Base-by-base conservation (phyloP, 2,113 vertebrate genomes). In the Symphodus melops region DNA sequence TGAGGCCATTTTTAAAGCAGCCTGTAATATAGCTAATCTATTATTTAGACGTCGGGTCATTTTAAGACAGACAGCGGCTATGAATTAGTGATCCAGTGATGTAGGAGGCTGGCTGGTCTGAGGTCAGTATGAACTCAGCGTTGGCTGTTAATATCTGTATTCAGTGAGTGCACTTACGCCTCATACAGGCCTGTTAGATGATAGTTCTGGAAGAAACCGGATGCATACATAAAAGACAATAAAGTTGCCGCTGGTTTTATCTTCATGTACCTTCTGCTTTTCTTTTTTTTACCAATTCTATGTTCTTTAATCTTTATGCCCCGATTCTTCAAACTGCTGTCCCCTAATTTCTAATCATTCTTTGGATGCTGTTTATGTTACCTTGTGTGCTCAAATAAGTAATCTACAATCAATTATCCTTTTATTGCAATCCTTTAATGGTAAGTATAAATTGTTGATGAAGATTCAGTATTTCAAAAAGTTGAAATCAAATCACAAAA, bases 71-170 rank as follows among this genome's bases (percentile, higher is more conserved):
- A 42, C 19, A 1, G 49, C 8, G 5, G 20, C 3, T 14, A 57
- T 58, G 39, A 64, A 69, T 79, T 60, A 60, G 36, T 55, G 58
- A 68, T 51, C 58, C 19, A 66, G 14, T 41, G 28, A 33, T 33
- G 39, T 41, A 28, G 52, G 54, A 49, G 11, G n/a, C 9, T 2
- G 0, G 11, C 68, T 67, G 56, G 55, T 64, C 44, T 65, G 14
- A 12, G 76, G 68, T 73, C 44, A 66, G 68, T 61, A 60, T 64
- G 48, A 42, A 56, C 39, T 67, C 67, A 59, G 63, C 51, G 59
- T n/a, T 11, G 39, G 39, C 44, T 72, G 60, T 78, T 60, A 52
- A 17, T 13, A 42, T 65, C 20, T 55, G 28, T 39, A 68, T 79
- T 53, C 21, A 44, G 69, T 41, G 49, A 42, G 53, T 49, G 8